phyloP scores from a whole-genome alignment of 2,113 vertebrate species.

The Psephotus haematonotus region DNA sequence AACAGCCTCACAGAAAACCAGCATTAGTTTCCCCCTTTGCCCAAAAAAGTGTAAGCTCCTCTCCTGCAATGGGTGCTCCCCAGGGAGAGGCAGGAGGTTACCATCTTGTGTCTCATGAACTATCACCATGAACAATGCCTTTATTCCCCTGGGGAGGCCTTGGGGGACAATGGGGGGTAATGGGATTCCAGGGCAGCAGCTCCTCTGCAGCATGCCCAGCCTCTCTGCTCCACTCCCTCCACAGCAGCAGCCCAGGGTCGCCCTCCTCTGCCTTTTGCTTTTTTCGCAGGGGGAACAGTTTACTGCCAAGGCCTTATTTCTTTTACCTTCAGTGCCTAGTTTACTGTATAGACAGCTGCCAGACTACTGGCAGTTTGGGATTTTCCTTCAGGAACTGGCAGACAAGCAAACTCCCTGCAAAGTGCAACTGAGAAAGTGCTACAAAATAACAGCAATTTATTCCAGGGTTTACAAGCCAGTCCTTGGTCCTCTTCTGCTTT shows the following conservation, averaged over 20 bases:
- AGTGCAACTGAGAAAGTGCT: not conserved
- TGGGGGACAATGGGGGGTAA: not conserved
- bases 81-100: not conserved
- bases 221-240: not conserved
- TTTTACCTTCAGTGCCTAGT: not conserved
- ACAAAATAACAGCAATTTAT: not conserved
- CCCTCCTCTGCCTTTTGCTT: not conserved
- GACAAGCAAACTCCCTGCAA: not conserved
- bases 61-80: not conserved
- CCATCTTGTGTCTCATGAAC: accelerated
- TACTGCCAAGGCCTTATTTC: not conserved
- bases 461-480: not conserved
- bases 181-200: not conserved
- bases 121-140: not conserved
- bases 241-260: not conserved
- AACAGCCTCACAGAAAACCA: not conserved
- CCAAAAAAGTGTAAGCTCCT: not conserved
- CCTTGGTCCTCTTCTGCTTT: not conserved
- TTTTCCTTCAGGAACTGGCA: not conserved
- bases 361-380: not conserved
- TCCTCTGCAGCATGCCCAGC: not conserved
- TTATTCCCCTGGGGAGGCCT: not conserved
- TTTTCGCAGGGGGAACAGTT: not conserved
- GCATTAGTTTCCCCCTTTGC: not conserved
- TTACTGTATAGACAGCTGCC: not conserved